Base-by-base conservation (phyloP, 2,888 invertebrate genomes). In the Anodontia alba region DNA sequence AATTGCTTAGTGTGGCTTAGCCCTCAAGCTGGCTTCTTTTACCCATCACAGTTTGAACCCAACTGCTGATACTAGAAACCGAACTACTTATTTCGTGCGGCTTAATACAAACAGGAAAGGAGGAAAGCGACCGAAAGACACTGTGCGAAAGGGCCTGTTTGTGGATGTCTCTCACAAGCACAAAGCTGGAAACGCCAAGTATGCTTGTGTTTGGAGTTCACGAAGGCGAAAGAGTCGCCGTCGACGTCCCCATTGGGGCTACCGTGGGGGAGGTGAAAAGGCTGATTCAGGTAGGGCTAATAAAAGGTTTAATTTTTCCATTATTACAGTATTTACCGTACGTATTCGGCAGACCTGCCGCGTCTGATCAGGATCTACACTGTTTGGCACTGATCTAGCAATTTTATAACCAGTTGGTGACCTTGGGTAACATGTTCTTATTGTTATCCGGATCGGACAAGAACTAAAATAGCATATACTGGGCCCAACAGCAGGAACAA, bases 141-240 rank as follows among this genome's bases (percentile, higher is more conserved):
- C 26, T 8, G 23, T 7, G 54, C 23, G 54, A 26, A 54, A 23
- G 26, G 26, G 23, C 5, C n/a, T 23, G 12, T 54, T 26, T 54
- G 12, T 54, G 54, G 54, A 62, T 62, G 62, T 62, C 62, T 62
- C 33, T 8, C 20, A 12, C 20, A 17, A 33, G n/a, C 31, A 12
- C 17, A 26, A 62, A 62, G 23, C 33, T 33, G 33, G 69, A 69
- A 26, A 43, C 42, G 43, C 69, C 81, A 77, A 87, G 87, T 62
- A 93, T 93, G 93, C 84, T 92, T 81, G 87, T 92, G 51, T 92
- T 93, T 81, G 91, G 93, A 57, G 86, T 90, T 68, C 92, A 87
- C 88, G 90, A 90, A 73, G 89, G 89, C 43, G 90, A 92, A 76
- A 86, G 93, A 62, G 83, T 90, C 78, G 89, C 92, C 68, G 80